Evolutionary conservation across 2,797 vertebrate species (phyloP).

Genomic region (Rhinichthys osculus): DNA sequence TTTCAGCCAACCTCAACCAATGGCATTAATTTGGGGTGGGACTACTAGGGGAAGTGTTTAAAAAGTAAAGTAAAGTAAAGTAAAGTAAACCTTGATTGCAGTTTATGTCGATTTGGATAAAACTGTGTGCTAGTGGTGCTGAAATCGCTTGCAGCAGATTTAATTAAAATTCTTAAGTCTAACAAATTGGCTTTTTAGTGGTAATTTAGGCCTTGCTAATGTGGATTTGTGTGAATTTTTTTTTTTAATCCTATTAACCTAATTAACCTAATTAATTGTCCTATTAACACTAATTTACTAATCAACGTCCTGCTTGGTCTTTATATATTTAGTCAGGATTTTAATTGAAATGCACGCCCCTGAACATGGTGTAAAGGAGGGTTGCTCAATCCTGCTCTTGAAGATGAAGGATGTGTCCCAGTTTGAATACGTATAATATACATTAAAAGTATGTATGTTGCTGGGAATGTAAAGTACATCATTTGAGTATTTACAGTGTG

Average conservation of each 20-base stretch:
- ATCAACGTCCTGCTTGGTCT: slow-evolving; percentile 6
- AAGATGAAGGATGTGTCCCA: neutral
- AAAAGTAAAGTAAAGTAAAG: neutral
- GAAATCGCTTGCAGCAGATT: neutral
- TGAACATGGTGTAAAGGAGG: neutral
- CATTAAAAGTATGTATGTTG: neutral
- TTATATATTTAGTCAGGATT: neutral
- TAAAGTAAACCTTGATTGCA: neutral
- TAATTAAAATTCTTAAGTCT: neutral
- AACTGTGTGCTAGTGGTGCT: neutral
- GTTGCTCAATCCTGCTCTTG: neutral
- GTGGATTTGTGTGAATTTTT: neutral
- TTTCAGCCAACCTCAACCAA: neutral
- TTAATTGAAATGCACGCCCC: neutral
- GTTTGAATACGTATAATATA: neutral
- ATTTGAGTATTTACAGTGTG: neutral
- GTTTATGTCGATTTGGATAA: neutral
- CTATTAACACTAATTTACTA: slow-evolving; percentile 15
- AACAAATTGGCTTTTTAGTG: neutral
- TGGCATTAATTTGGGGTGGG: neutral
- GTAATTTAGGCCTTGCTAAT: neutral
- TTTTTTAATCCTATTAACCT: neutral
- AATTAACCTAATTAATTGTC: no score
- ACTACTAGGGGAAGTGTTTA: neutral
- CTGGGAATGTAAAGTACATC: neutral